A percentile compares a stretch with the other conserved stretches of the same genome.
These are phyloP conservation scores for Hylaea fasciaria DNA, from an alignment of 2,888 invertebrate species.

Conservation along the genomic window DNA sequence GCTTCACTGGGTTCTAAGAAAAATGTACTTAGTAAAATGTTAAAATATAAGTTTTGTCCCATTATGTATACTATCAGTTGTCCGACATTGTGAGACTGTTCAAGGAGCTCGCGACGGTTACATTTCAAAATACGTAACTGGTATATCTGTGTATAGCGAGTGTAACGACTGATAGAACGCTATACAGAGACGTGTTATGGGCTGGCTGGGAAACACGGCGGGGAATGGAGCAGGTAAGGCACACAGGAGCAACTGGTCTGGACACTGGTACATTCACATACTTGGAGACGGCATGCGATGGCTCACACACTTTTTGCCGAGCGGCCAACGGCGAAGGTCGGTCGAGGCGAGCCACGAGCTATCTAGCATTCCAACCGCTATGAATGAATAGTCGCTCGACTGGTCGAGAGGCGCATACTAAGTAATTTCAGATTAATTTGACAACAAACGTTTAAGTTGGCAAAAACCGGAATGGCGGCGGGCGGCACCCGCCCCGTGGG, in stretches of 20 bases:
- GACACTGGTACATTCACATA: slow-evolving; percentile 67
- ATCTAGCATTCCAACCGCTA: slow-evolving; percentile 82
- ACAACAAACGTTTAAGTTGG: slow-evolving; percentile 82
- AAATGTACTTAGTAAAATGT: slow-evolving; percentile 32
- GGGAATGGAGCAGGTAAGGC: slow-evolving; percentile 54
- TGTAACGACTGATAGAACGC: slow-evolving; percentile 15
- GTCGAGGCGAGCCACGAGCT: slow-evolving; percentile 76
- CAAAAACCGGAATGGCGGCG: slow-evolving; percentile 77
- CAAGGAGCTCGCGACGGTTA: slow-evolving; percentile 16
- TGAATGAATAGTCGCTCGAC: slow-evolving; percentile 83
- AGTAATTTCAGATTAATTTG: slow-evolving; percentile 82
- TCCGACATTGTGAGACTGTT: slow-evolving; percentile 2
- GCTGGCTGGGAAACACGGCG: slow-evolving; percentile 6
- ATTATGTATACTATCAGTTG: slow-evolving; percentile 3
- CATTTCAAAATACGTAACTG: slow-evolving; percentile 16
- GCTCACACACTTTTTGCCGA: slow-evolving; percentile 67
- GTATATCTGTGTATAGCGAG: slow-evolving; percentile 12
- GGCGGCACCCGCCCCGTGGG: slow-evolving; percentile 79
- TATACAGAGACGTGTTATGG: slow-evolving; percentile 6
- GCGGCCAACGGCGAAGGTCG: slow-evolving; percentile 69
- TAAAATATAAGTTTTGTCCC: slow-evolving; percentile 27
- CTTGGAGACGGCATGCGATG: slow-evolving; percentile 60
- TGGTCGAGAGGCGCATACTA: slow-evolving; percentile 77
- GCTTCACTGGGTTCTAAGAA: slow-evolving; percentile 47
- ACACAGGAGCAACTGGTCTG: slow-evolving; percentile 40